Conservation (phyloP, 2,888 invertebrate genomes). For the Acanthoscelides obtectus region DNA sequence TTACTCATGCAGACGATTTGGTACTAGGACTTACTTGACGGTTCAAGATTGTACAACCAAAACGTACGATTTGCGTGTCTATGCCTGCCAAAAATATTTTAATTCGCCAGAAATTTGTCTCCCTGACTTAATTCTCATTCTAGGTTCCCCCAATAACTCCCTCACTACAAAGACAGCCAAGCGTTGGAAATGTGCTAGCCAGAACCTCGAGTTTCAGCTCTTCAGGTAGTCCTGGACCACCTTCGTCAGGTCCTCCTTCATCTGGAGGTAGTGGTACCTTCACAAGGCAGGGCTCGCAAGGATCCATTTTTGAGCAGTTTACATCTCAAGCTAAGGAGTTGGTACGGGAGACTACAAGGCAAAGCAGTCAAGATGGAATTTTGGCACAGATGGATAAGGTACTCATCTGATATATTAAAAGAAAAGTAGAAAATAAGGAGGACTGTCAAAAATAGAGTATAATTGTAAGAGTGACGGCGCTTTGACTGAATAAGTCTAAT, state of each 20-base stretch:
- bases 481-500: too few species aligned
- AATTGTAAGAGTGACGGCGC: too few species aligned
- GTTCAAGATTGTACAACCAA: too few species aligned
- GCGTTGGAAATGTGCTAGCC: slow-evolving; percentile 57
- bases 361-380: slow-evolving; percentile 84
- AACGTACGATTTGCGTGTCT: too few species aligned
- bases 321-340: slow-evolving; percentile 85
- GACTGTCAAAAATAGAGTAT: too few species aligned
- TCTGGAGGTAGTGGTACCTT: slow-evolving; percentile 36
- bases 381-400: slow-evolving; percentile 90
- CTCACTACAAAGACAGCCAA: slow-evolving; percentile 56
- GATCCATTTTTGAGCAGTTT: slow-evolving; percentile 82
- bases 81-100: too few species aligned
- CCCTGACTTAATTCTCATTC: background rate
- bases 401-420: too few species aligned
- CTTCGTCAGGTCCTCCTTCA: slow-evolving; percentile 30
- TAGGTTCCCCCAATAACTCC: slow-evolving; percentile 55
- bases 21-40: too few species aligned
- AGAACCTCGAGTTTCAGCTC: slow-evolving; percentile 62
- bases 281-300: slow-evolving; percentile 74
- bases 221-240: slow-evolving; percentile 39
- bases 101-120: too few species aligned
- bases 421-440: too few species aligned
- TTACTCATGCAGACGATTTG: too few species aligned
- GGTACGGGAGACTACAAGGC: slow-evolving; percentile 80